Evolutionary conservation across 2,888 invertebrate genomes (phyloP).

Genomic region (Ptychoptera contaminata): DNA sequence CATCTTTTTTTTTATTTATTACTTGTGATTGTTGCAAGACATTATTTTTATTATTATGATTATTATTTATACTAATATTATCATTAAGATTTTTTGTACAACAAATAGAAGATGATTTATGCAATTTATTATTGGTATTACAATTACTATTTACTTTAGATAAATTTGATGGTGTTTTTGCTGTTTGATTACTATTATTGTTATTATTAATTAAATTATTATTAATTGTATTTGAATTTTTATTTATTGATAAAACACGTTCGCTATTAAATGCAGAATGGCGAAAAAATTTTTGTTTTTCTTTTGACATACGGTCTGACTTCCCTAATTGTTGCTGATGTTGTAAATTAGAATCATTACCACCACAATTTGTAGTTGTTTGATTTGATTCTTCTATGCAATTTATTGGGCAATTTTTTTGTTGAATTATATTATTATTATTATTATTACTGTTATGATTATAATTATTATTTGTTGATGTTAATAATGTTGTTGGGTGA

Average conservation of each 20-base stretch:
- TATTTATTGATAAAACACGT: slow-evolving; percentile 12
- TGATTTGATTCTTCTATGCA: slow-evolving; percentile 1
- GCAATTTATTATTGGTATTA: too few relatives aligned
- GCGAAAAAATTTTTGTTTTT: slow-evolving; percentile 76
- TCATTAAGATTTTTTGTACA: not conserved
- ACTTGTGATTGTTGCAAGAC: too few relatives aligned
- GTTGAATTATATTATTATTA: slow-evolving; percentile 5
- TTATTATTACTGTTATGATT: slow-evolving; percentile 2
- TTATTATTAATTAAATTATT: too few relatives aligned
- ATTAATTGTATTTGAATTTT: too few relatives aligned
- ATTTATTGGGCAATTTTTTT: slow-evolving; percentile 1
- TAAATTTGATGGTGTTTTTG: too few relatives aligned
- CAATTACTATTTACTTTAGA: too few relatives aligned
- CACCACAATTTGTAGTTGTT: not conserved
- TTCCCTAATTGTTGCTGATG: slow-evolving; percentile 23
- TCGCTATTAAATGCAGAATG: slow-evolving; percentile 61
- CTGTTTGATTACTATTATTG: too few relatives aligned
- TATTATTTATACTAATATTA: not conserved
- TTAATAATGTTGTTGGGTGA: too few relatives aligned
- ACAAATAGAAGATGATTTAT: not conserved
- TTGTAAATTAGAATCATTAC: not conserved
- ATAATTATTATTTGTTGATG: slow-evolving; percentile 1
- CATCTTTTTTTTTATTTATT: too few relatives aligned
- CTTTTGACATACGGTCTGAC: slow-evolving; percentile 65
- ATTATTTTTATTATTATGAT: not conserved